A percentile compares a stretch with the other conserved stretches of the same genome.
Conservation (phyloP, 2,113 vertebrate genomes). For the Tragelaphus scriptus region DNA sequence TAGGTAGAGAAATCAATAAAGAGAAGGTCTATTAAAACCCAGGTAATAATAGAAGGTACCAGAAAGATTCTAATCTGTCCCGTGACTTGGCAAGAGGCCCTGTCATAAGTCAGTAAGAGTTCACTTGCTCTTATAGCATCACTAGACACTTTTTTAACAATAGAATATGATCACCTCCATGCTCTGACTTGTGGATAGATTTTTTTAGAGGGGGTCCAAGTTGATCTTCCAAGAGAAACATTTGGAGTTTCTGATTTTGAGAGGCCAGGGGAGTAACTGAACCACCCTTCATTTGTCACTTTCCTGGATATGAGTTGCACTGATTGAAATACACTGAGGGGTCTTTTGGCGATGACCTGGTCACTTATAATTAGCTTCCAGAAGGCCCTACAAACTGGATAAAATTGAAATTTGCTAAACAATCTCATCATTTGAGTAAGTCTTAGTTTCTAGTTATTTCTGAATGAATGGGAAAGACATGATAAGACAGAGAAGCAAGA, state of each 20-base stretch:
- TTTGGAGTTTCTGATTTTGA: constrained; percentile 33
- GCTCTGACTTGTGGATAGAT: constrained; percentile 35
- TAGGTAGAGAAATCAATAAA: constrained; percentile 72
- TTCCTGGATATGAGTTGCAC: not conserved
- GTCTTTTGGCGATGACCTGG: not conserved
- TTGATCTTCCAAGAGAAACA: not conserved
- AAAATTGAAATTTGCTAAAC: constrained; percentile 1
- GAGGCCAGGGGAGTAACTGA: constrained; percentile 8
- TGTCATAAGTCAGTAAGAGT: constrained; percentile 53
- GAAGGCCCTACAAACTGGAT: not conserved
- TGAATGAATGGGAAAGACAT: not conserved
- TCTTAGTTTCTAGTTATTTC: not conserved
- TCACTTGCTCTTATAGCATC: not conserved
- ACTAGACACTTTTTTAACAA: constrained; percentile 38
- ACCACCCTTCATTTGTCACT: not conserved
- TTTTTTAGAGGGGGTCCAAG: not conserved
- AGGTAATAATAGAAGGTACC: constrained; percentile 45
- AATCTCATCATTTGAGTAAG: not conserved
- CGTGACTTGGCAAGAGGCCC: constrained; percentile 39
- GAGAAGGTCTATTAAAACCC: constrained; percentile 67
- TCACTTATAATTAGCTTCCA: not conserved
- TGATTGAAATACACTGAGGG: not conserved
- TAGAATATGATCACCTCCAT: not conserved
- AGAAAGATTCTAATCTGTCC: constrained; percentile 56
- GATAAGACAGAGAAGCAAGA: not conserved